phyloP scores from a whole-genome alignment of 2,797 vertebrate species.

The Nyctalus aviator region DNA sequence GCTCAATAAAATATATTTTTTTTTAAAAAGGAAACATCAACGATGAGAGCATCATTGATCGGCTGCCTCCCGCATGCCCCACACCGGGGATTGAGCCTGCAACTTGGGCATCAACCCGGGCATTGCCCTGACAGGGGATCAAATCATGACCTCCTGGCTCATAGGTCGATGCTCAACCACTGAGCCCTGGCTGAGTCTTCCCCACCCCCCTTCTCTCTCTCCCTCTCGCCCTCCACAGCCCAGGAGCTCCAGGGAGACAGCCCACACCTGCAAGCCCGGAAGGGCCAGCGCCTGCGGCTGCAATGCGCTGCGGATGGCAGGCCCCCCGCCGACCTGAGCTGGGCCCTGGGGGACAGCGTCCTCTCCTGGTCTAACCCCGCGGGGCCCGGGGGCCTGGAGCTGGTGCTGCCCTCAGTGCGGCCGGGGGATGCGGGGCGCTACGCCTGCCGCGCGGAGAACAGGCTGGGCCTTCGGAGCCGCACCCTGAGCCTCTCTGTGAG shows the following conservation, averaged over 20 bases:
- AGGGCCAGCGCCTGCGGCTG: slow-evolving; percentile 71
- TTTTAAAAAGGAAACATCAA: too few species aligned
- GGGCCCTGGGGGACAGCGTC: slow-evolving; percentile 51
- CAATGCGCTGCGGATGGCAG: slow-evolving; percentile 55
- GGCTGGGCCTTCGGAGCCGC: neutral
- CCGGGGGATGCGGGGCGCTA: slow-evolving; percentile 62
- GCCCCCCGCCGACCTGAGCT: slow-evolving; percentile 19
- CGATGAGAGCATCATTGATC: too few species aligned
- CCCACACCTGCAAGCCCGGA: neutral
- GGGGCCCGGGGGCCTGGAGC: neutral
- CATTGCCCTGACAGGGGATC: too few species aligned
- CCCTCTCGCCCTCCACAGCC: neutral
- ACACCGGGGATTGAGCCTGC: too few species aligned
- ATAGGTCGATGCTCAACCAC: too few species aligned
- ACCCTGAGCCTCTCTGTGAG: slow-evolving; percentile 67
- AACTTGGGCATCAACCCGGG: too few species aligned
- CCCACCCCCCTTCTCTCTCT: too few species aligned
- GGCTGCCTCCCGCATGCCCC: too few species aligned
- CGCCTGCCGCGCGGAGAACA: slow-evolving; percentile 62
- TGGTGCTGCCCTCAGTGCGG: slow-evolving; percentile 48
- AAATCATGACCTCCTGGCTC: too few species aligned
- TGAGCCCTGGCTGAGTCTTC: too few species aligned
- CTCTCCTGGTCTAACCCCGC: neutral
- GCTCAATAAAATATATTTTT: too few species aligned
- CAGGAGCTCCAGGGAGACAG: neutral